phyloP scores from a whole-genome alignment of 2,113 vertebrate genomes.

The Nymphicus hollandicus region DNA sequence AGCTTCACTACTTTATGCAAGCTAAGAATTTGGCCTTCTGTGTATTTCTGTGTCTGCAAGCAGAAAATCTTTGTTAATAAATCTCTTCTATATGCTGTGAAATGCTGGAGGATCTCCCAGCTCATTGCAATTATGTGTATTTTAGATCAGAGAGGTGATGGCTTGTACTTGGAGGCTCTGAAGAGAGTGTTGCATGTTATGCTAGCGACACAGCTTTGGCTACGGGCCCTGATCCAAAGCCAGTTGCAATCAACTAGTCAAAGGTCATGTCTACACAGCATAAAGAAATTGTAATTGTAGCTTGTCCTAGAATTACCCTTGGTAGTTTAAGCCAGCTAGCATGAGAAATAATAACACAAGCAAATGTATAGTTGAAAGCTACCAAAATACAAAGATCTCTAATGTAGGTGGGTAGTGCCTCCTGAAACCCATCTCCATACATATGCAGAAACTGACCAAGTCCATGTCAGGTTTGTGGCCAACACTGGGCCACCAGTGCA shows the following conservation, averaged over 20 bases:
- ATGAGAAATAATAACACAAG: not conserved
- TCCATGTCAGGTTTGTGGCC: accelerated
- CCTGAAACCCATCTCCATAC: not conserved
- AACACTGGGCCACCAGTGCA: not conserved
- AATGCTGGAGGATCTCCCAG: constrained; percentile 34
- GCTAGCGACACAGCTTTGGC: constrained; percentile 33
- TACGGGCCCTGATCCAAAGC: constrained; percentile 35
- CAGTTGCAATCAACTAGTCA: constrained; percentile 46
- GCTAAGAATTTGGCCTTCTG: not conserved
- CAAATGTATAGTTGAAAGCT: not conserved
- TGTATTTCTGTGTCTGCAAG: not conserved
- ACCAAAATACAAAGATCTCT: not conserved
- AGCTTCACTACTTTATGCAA: not conserved
- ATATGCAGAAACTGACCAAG: accelerated
- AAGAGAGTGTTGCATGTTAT: constrained; percentile 30
- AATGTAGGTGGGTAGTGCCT: not conserved
- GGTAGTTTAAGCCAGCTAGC: constrained; percentile 8
- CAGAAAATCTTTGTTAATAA: constrained; percentile 40
- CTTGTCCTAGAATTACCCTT: constrained; percentile 56
- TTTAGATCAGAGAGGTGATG: constrained; percentile 47
- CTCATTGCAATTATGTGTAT: constrained; percentile 22
- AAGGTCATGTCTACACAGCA: constrained; percentile 55
- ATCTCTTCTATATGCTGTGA: constrained; percentile 42
- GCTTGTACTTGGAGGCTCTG: constrained; percentile 22
- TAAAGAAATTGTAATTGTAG: constrained; percentile 35